Conservation (phyloP, 2,113 vertebrate species). For the Puntigrus tetrazona region DNA sequence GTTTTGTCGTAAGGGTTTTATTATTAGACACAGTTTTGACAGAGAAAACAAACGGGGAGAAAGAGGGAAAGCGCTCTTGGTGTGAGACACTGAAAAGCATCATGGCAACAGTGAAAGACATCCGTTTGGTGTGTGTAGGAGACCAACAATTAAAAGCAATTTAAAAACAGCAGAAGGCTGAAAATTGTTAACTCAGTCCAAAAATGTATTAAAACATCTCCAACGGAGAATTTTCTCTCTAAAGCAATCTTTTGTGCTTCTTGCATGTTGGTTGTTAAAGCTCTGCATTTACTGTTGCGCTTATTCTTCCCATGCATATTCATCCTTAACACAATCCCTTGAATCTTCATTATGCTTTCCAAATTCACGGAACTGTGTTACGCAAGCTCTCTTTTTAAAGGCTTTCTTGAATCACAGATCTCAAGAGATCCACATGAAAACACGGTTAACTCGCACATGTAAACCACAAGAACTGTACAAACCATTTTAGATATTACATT, state of each 20-base stretch:
- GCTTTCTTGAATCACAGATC: conserved; percentile 13
- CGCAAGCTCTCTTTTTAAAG: conserved; percentile 1
- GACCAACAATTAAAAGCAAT: background rate
- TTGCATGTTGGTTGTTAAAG: background rate
- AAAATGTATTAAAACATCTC: background rate
- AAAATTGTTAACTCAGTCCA: background rate
- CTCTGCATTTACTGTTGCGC: background rate
- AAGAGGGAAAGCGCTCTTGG: background rate
- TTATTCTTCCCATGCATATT: background rate
- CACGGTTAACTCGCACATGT: background rate
- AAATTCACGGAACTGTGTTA: conserved; percentile 11
- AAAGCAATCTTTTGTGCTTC: background rate
- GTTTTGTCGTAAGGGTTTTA: too few relatives aligned
- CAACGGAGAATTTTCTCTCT: background rate
- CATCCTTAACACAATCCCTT: conserved; percentile 9
- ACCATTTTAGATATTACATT: background rate
- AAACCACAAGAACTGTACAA: background rate
- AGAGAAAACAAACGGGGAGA: background rate
- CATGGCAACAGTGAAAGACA: background rate
- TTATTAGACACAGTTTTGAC: too few relatives aligned
- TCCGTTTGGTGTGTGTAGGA: background rate
- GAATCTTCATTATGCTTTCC: background rate
- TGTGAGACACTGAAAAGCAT: background rate
- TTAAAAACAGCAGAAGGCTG: background rate
- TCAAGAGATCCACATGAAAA: conserved; percentile 6